Evolutionary conservation across 1,140 invertebrate genomes (phyloP).

Genomic region (Neodiprion lecontei): DNA sequence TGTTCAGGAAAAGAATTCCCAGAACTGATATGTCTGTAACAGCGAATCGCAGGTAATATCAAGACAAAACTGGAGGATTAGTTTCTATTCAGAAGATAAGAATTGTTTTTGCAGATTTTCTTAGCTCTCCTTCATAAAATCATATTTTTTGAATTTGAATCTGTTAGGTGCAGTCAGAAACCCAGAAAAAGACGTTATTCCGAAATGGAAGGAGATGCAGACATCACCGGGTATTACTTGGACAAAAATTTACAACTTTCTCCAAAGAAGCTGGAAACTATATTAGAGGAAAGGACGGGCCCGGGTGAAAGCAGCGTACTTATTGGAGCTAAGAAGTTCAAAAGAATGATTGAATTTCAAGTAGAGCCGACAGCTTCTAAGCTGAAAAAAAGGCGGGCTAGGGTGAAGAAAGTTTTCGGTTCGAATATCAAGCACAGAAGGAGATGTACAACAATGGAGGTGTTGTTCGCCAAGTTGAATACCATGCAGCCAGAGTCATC

Average conservation of each 20-base stretch:
- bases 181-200: slow-evolving; percentile 45
- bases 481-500: slow-evolving; percentile 35
- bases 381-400: slow-evolving; percentile 51
- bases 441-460: slow-evolving; percentile 40
- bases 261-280: slow-evolving; percentile 53
- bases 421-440: slow-evolving; percentile 28
- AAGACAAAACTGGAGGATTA: background rate
- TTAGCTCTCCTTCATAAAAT: slow-evolving; percentile 20
- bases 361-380: slow-evolving; percentile 38
- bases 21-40: slow-evolving; percentile 27
- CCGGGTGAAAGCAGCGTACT: slow-evolving; percentile 32
- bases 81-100: background rate
- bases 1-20: slow-evolving; percentile 36
- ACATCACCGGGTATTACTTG: slow-evolving; percentile 51
- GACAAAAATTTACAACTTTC: slow-evolving; percentile 48
- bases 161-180: slow-evolving; percentile 45
- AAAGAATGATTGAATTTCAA: slow-evolving; percentile 50
- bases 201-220: slow-evolving; percentile 43
- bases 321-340: slow-evolving; percentile 50
- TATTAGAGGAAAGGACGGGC: slow-evolving; percentile 52
- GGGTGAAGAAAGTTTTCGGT: slow-evolving; percentile 49
- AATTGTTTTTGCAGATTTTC: background rate
- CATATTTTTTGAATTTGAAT: background rate
- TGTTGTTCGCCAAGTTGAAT: slow-evolving; percentile 49
- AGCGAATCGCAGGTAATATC: slow-evolving; percentile 47